Evolutionary conservation across 2,797 vertebrate species (phyloP).

Genomic region (Hoplostethus atlanticus): DNA sequence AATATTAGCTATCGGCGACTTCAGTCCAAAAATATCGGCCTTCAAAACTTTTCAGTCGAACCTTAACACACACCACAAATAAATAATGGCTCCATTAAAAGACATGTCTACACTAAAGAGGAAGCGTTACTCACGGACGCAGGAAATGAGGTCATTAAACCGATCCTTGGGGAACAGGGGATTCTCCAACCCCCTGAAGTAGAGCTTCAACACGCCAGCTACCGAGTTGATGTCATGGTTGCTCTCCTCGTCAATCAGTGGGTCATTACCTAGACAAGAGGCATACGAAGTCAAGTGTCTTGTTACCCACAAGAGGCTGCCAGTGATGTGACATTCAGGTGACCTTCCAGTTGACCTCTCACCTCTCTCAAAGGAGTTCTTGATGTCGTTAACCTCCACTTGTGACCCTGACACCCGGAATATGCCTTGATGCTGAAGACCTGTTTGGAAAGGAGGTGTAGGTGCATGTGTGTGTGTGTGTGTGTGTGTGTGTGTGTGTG

Average conservation of each 20-base stretch:
- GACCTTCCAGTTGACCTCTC: conserved; percentile 56
- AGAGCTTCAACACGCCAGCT: conserved; percentile 97
- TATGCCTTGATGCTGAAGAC: conserved; percentile 98
- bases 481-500: too few species aligned
- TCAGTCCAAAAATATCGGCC: too few species aligned
- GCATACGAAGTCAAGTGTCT: background rate
- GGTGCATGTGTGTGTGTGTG: background rate
- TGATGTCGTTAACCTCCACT: conserved; percentile 99
- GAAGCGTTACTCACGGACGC: conserved; percentile 90
- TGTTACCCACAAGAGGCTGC: too few species aligned
- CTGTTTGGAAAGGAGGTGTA: conserved; percentile 70
- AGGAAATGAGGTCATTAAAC: conserved; percentile 98
- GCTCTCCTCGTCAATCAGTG: conserved; percentile 96
- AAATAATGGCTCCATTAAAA: background rate
- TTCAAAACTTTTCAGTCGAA: too few species aligned
- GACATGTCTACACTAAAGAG: background rate
- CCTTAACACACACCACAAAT: background rate
- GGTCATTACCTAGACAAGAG: conserved; percentile 91
- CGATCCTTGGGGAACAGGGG: conserved; percentile 98
- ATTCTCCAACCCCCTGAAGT: conserved; percentile 98
- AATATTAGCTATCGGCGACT: too few species aligned
- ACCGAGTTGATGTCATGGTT: conserved; percentile 99
- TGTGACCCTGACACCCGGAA: conserved; percentile 98
- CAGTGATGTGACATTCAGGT: background rate
- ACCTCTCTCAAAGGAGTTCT: conserved; percentile 99